Conservation (phyloP, 2,113 vertebrate species). For the Onychostruthus taczanowskii region DNA sequence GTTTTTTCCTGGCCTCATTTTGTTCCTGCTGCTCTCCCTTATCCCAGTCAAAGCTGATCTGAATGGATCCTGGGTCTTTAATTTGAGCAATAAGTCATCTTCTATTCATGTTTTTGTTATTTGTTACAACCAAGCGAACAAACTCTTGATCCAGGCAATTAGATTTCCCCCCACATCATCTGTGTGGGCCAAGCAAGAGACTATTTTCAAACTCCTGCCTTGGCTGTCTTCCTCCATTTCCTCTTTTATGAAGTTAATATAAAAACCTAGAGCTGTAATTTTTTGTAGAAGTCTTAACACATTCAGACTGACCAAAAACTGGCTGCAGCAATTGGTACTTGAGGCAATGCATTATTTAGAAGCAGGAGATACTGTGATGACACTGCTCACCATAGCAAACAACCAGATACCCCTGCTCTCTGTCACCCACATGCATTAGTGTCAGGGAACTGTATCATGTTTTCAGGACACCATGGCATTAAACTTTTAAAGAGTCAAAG, state of each 20-base stretch:
- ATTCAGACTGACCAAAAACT: background rate
- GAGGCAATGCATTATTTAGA: slow-evolving; percentile 4
- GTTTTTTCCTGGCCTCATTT: background rate
- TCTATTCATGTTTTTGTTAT: background rate
- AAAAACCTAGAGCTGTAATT: background rate
- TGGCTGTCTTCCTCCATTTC: background rate
- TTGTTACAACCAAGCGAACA: background rate
- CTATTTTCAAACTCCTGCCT: background rate
- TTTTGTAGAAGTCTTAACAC: background rate
- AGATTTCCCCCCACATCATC: background rate
- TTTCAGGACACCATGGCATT: slow-evolving; percentile 37
- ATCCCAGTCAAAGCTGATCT: background rate
- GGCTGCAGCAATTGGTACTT: background rate
- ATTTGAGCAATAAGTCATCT: background rate
- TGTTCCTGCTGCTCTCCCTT: background rate
- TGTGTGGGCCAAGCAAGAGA: background rate
- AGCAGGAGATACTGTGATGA: background rate
- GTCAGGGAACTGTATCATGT: slow-evolving; percentile 17
- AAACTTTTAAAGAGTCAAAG: slow-evolving; percentile 59
- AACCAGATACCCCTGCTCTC: slow-evolving; percentile 14
- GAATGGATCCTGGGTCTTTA: background rate
- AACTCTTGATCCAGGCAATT: background rate
- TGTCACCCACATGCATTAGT: background rate
- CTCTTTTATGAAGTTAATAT: background rate
- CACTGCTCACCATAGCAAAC: background rate